Percentiles rank a stretch among this genome's conserved stretches.
phyloP scores from a whole-genome alignment of 2,888 invertebrate genomes.

The Hipparchia sbordonii region DNA sequence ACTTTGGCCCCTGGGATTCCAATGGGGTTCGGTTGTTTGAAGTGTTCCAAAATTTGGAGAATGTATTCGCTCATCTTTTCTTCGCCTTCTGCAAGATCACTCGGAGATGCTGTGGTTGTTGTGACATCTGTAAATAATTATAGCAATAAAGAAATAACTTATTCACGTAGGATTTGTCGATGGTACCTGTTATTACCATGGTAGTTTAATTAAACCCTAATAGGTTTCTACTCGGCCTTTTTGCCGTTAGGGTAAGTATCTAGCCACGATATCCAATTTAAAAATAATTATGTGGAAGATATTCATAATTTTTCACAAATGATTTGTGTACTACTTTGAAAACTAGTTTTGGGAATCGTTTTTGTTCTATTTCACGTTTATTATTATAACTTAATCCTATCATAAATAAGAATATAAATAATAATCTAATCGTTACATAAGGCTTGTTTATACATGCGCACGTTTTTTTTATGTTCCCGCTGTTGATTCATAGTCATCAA shows the following conservation, averaged over 20 bases:
- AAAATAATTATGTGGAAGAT: no score
- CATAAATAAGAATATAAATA: background rate
- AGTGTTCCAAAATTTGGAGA: constrained; percentile 88
- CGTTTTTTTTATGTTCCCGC: background rate
- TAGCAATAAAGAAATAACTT: background rate
- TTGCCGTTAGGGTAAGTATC: no score
- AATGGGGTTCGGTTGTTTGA: constrained; percentile 90
- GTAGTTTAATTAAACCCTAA: no score
- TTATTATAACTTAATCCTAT: no score
- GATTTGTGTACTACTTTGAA: no score
- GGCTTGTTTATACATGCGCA: background rate
- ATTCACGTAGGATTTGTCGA: no score
- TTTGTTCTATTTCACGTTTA: no score
- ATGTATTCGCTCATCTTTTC: constrained; percentile 89
- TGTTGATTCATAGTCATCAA: constrained; percentile 4
- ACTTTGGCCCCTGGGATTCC: constrained; percentile 90
- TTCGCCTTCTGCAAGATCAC: constrained; percentile 73
- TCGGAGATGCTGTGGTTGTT: constrained; percentile 37
- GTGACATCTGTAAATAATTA: constrained; percentile 41
- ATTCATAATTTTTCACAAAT: no score
- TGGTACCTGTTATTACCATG: no score
- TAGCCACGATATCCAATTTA: no score
- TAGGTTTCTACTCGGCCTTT: no score
- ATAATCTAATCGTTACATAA: background rate
- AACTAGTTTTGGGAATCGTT: no score